A percentile compares a stretch with the other conserved stretches of the same genome.
These are phyloP conservation scores for Chunga burmeisteri DNA, from an alignment of 2,113 vertebrate species.

Conservation along the genomic window DNA sequence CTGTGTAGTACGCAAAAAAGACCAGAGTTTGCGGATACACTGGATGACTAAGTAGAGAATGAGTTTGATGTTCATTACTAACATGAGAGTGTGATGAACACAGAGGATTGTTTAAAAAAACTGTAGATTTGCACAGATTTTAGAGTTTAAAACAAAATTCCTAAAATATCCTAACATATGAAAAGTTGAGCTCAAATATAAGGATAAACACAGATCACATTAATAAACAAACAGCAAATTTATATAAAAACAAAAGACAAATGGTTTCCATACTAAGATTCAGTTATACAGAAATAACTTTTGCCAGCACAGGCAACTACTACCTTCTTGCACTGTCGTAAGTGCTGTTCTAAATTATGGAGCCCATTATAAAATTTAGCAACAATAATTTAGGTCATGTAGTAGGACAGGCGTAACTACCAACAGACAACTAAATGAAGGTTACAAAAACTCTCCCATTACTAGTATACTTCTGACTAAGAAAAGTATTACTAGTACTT, in stretches of 20 bases:
- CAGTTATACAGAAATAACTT: background rate
- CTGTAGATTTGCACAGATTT: background rate
- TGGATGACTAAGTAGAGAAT: background rate
- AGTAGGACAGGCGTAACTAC: background rate
- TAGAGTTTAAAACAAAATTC: background rate
- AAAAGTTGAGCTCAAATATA: background rate
- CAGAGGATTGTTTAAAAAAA: background rate
- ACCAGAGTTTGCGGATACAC: background rate
- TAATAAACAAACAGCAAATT: background rate
- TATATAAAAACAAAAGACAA: background rate
- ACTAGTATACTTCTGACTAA: background rate
- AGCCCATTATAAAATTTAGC: background rate
- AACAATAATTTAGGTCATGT: background rate
- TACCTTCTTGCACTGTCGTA: background rate
- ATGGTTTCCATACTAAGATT: background rate
- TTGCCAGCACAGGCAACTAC: background rate
- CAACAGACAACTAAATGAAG: background rate
- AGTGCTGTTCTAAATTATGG: background rate
- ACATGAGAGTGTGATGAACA: background rate
- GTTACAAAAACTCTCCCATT: background rate
- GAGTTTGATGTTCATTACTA: background rate
- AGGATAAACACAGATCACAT: background rate
- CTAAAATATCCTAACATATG: background rate
- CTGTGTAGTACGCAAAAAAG: background rate
- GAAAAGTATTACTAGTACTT: background rate